Conservation (phyloP, 2,888 invertebrate species). For the Aphrophora alni region DNA sequence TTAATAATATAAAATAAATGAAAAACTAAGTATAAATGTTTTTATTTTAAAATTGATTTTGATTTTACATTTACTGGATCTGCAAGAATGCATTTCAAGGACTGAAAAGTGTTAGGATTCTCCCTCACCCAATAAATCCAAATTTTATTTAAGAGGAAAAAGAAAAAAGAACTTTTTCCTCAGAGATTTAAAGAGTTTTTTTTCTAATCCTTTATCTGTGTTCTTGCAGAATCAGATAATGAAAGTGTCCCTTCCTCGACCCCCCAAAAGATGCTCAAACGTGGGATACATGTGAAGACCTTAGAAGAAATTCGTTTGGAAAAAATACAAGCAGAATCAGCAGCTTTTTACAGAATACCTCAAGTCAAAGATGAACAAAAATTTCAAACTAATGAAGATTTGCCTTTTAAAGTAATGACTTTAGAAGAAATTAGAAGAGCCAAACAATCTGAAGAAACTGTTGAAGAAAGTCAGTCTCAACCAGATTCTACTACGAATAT, state of each 20-base stretch:
- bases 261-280: slow-evolving; percentile 60
- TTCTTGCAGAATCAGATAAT: slow-evolving; percentile 81
- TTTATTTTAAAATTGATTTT: slow-evolving; percentile 14
- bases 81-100: slow-evolving; percentile 50
- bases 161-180: neutral
- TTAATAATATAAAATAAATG: neutral
- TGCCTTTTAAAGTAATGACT: slow-evolving; percentile 61
- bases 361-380: neutral
- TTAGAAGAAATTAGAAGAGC: slow-evolving; percentile 61
- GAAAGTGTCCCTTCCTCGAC: slow-evolving; percentile 72
- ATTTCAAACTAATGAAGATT: neutral
- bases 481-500: slow-evolving; percentile 32
- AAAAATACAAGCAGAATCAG: slow-evolving; percentile 73
- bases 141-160: neutral
- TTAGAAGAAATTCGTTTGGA: slow-evolving; percentile 73
- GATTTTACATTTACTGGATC: slow-evolving; percentile 42
- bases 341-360: slow-evolving; percentile 63
- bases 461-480: slow-evolving; percentile 1
- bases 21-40: slow-evolving; percentile 8
- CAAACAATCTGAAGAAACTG: slow-evolving; percentile 25
- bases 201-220: slow-evolving; percentile 55
- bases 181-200: neutral
- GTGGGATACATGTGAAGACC: slow-evolving; percentile 63
- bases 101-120: neutral
- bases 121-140: neutral